phyloP scores from a whole-genome alignment of 2,113 vertebrate genomes.

The Cyrtonyx montezumae region DNA sequence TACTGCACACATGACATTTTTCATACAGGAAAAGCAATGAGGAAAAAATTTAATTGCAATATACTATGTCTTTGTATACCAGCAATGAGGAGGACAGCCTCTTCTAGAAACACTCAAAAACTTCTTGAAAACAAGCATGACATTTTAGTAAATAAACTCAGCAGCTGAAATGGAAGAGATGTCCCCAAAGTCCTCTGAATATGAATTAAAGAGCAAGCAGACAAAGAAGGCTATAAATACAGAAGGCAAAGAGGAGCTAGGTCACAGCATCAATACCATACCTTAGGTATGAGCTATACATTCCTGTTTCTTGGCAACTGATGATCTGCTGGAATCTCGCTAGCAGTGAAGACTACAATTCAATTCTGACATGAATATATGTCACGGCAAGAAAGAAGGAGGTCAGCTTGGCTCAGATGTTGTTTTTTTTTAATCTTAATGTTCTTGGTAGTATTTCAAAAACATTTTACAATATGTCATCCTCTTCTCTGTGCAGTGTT shows the following conservation, averaged over 20 bases:
- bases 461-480: not conserved
- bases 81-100: not conserved
- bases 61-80: not conserved
- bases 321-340: not conserved
- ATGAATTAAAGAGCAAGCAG: not conserved
- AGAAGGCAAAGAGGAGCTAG: not conserved
- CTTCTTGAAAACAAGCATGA: not conserved
- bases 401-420: not conserved
- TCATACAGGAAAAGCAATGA: not conserved
- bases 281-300: not conserved
- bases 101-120: not conserved
- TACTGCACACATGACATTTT: not conserved
- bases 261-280: not conserved
- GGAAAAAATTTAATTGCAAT: not conserved
- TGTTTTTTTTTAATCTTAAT: not conserved
- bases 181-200: not conserved
- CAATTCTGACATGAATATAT: not conserved
- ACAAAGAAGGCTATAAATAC: not conserved
- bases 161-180: not conserved
- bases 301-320: not conserved
- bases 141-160: not conserved
- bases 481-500: not conserved
- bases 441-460: not conserved
- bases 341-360: not conserved
- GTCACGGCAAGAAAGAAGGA: not conserved